A percentile compares a stretch with the other conserved stretches of the same genome.
Conservation (phyloP, 2,797 vertebrate genomes). For the Sebastes minor region DNA sequence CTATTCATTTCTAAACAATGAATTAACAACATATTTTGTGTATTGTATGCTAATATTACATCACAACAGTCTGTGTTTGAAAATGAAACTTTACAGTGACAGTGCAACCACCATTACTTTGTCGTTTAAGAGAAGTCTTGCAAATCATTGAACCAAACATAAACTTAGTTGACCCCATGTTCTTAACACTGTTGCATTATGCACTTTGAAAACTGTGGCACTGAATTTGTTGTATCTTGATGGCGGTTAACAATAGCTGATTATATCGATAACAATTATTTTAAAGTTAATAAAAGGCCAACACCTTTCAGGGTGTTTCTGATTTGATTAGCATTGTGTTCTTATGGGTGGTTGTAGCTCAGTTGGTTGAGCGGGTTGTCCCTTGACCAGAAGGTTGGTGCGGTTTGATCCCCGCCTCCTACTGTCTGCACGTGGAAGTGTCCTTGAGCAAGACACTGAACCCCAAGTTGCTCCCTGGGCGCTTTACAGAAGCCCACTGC, state of each 20-base stretch:
- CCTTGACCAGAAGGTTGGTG: rapidly evolving
- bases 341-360: background rate
- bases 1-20: slow-evolving; percentile 10
- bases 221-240: background rate
- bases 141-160: background rate
- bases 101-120: background rate
- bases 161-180: background rate
- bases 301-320: background rate
- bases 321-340: background rate
- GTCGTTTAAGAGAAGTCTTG: background rate
- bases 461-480: too few species aligned
- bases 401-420: too few species aligned
- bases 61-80: background rate
- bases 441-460: too few species aligned
- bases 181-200: background rate
- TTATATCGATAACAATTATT: background rate
- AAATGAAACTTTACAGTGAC: background rate
- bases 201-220: background rate
- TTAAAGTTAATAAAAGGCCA: background rate
- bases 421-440: too few species aligned
- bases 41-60: background rate
- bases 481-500: too few species aligned
- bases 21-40: background rate
- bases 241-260: background rate
- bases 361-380: rapidly evolving